These are phyloP conservation scores for Hemaris fuciformis DNA, from an alignment of 2,888 invertebrate genomes.

Conservation along the genomic window DNA sequence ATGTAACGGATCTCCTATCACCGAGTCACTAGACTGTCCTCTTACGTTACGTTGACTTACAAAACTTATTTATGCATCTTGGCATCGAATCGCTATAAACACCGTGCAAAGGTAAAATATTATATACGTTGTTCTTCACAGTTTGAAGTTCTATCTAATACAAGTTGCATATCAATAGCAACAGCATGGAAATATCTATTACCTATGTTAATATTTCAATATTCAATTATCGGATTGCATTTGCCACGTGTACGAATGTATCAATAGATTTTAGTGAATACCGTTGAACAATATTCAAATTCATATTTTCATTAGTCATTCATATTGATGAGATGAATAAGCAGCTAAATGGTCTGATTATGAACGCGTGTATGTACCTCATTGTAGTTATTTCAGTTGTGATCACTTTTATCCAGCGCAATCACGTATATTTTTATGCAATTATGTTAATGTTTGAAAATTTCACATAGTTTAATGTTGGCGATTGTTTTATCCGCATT, in stretches of 20 bases:
- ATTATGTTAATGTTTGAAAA: not conserved
- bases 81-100: too few relatives aligned
- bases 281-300: conserved; percentile 66
- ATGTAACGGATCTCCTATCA: too few relatives aligned
- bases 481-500: not conserved
- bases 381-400: conserved; percentile 26
- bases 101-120: too few relatives aligned
- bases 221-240: conserved; percentile 53
- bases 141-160: not conserved
- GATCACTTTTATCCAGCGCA: conserved; percentile 27
- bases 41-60: too few relatives aligned
- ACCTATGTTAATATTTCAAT: conserved; percentile 55
- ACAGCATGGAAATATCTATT: conserved; percentile 27
- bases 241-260: conserved; percentile 39
- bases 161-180: conserved; percentile 16
- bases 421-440: conserved; percentile 5
- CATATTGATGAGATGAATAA: conserved; percentile 61
- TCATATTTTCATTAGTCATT: conserved; percentile 64
- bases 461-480: not conserved
- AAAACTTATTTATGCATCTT: too few relatives aligned
- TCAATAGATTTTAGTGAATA: conserved; percentile 55
- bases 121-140: not conserved
- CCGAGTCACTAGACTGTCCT: too few relatives aligned
- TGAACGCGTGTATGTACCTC: conserved; percentile 34
- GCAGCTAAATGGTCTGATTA: conserved; percentile 55